Base-by-base conservation (phyloP, 1,140 invertebrate species). In the Nasonia vitripennis region DNA sequence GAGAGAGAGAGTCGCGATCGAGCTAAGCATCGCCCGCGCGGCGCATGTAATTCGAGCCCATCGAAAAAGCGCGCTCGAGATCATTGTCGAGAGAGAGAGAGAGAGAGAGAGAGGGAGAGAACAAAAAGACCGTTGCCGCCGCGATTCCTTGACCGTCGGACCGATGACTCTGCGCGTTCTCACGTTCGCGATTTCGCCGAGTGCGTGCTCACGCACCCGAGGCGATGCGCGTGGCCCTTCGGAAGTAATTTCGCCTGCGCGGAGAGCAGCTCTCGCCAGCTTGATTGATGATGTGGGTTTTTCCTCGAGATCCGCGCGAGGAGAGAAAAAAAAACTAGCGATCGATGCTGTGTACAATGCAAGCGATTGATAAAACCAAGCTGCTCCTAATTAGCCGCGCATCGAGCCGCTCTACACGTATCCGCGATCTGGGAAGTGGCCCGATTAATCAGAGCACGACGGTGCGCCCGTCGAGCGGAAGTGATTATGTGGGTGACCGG, bases 61-160 rank as follows among this genome's bases (percentile, higher is more conserved):
- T 11, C 74, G 74, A 83, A 83, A 83, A 83, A 75, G 71, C 17
- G 20, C 71, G 51, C 45, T 27, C 70, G 45, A 51, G 80, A 81
- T 81, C 80, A 73, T 81, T 81, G 80, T 73, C 80, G 45, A 14
- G 23, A 55, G 17, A 14, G 51, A 55, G 51, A n/a, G n/a, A n/a
- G n/a, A n/a, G n/a, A n/a, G n/a, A n/a, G n/a, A n/a, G n/a, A n/a
- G n/a, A n/a, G n/a, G n/a, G n/a, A n/a, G n/a, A 62, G 55, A 71
- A 11, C 70, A 73, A 48, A 17, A 48, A 23, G 41, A 23, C 20
- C 10, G 27, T 27, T 27, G 14, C 11, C 73, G 73, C 51, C 51
- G 73, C 9, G n/a, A 77, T 77, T 77, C 20, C 37, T 71, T 11
- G 51, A 31, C 23, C 17, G 23, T 31, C 7, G 31, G 17, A 10